Conservation (phyloP, 2,113 vertebrate genomes). For the Spermophilus dauricus region DNA sequence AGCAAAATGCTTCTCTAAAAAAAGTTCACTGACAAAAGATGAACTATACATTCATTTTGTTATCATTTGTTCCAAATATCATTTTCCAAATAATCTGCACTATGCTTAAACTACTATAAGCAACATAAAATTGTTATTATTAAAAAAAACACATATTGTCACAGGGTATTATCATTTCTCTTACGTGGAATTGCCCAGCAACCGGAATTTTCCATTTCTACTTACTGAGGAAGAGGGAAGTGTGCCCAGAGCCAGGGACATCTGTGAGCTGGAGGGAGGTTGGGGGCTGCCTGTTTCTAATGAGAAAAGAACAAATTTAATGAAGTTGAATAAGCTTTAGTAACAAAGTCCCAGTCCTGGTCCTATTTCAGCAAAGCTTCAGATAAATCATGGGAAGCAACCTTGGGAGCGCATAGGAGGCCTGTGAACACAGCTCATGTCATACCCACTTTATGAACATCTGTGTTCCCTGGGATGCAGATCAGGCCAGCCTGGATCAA, state of each 20-base stretch:
- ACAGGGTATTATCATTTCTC: constrained; percentile 27
- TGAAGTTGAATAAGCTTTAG: not conserved
- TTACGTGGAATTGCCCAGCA: constrained; percentile 17
- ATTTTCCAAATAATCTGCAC: not conserved
- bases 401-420: not conserved
- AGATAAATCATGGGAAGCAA: constrained; percentile 21
- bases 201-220: constrained; percentile 49
- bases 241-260: constrained; percentile 34
- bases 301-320: constrained; percentile 48
- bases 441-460: not conserved
- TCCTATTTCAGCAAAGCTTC: constrained; percentile 11
- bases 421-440: not conserved
- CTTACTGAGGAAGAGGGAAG: constrained; percentile 37
- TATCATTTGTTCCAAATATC: not conserved
- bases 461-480: not conserved
- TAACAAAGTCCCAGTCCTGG: not conserved
- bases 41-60: constrained; percentile 9
- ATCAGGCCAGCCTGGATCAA: not conserved
- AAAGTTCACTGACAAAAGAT: constrained; percentile 2
- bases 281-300: constrained; percentile 21
- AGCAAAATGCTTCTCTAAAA: not conserved
- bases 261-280: constrained; percentile 51
- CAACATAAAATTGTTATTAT: constrained; percentile 33
- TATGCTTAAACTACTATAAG: not conserved
- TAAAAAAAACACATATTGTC: not conserved